A percentile compares a stretch with the other conserved stretches of the same genome.
Evolutionary conservation across 1,140 invertebrate genomes (phyloP).

Genomic region (Platorchestia sp.): DNA sequence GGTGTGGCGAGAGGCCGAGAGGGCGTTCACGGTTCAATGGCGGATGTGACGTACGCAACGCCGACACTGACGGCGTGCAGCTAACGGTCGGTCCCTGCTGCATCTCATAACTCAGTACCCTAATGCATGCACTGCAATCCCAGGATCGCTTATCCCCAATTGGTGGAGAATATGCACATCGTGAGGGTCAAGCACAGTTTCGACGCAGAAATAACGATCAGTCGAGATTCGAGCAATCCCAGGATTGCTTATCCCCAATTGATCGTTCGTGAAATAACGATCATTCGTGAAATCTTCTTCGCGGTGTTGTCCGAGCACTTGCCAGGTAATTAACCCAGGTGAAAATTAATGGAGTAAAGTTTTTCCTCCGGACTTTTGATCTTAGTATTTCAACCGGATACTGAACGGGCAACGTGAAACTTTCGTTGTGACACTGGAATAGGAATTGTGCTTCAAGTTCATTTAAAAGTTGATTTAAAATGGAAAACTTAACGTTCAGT

Average conservation of each 20-base stretch:
- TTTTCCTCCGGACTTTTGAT: too few species aligned
- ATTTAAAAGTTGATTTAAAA: too few species aligned
- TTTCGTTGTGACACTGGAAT: too few species aligned
- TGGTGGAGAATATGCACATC: background rate
- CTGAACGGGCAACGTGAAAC: too few species aligned
- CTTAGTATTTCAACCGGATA: too few species aligned
- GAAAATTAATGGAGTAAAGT: too few species aligned
- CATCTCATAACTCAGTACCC: slow-evolving; percentile 6
- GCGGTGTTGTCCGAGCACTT: too few species aligned
- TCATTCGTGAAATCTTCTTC: too few species aligned
- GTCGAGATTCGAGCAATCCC: too few species aligned
- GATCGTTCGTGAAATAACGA: background rate
- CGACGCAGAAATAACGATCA: background rate
- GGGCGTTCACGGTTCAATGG: slow-evolving; percentile 40
- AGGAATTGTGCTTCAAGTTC: too few species aligned
- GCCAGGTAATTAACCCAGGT: too few species aligned
- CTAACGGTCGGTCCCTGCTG: background rate
- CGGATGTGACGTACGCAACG: background rate
- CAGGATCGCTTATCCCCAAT: background rate
- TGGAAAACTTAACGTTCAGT: too few species aligned
- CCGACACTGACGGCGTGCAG: background rate
- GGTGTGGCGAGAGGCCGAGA: background rate
- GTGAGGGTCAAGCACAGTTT: background rate
- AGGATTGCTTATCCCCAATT: background rate
- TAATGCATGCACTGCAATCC: background rate